Base-by-base conservation (phyloP, 2,797 vertebrate genomes). In the Erpetoichthys calabaricus region DNA sequence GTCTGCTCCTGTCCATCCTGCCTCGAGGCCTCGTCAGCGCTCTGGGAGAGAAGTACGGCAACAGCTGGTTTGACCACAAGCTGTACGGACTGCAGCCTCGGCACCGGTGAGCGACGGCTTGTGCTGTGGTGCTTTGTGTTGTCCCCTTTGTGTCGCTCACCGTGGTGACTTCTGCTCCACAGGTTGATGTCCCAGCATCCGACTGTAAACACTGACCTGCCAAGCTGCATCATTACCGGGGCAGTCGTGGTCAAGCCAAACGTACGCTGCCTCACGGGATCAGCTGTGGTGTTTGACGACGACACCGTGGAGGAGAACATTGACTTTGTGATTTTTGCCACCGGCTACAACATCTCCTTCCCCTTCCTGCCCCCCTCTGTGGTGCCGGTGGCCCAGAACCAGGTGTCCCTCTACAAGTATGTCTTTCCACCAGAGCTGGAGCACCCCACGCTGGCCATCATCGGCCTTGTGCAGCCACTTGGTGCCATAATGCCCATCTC, bases 1-100 rank as follows among this genome's bases (percentile, higher is more conserved):
- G 8, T 51, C 8, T 81, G 47, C 47, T 94, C 42, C 60, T 56
- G 45, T 55, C 55, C 42, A 56, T 61, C 25, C 67, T 91, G 7
- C 90, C 89, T 0, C 59, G 55, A 1, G 42, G 61, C 41, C 7
- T 91, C 43, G 3, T 75, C 3, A 64, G 62, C 67, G 73, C 70
- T 74, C 43, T 70, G 42, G n/a, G 65, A 3, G 84, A 83, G 56
- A 74, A 66, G 68, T 61, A 9, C 1, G 42, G 77, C 41, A 92
- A 89, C 72, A 64, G 70, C 9, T 60, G 70, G 69, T 86, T 80
- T 61, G 79, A 86, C 67, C 92, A 94, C 47, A 70, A 58, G 54
- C 77, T 91, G 61, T 96, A 91, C 0, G 79, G 90, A 51, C 66
- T 97, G 57, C 66, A 80, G 42, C 88, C 89, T 25, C 72, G 61